Base-by-base conservation (phyloP, 2,888 invertebrate genomes). In the Agapostemon virescens region DNA sequence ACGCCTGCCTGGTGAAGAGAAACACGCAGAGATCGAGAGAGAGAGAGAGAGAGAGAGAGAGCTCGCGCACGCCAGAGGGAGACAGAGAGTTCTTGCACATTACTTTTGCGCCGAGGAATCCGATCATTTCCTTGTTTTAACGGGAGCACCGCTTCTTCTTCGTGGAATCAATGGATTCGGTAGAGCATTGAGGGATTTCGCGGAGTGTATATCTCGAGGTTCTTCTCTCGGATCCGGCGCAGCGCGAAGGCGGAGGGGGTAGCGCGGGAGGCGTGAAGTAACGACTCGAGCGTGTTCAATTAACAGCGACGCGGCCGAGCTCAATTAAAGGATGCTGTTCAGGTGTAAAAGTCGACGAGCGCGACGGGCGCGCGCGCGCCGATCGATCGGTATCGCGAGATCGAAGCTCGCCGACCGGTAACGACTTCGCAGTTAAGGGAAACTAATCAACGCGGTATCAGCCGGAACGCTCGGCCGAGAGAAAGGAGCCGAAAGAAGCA, bases 371-470 rank as follows among this genome's bases (percentile, higher is more conserved):
- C n/a, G n/a, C n/a, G n/a, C 11, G 78, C 74, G 52, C 64, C 55
- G 83, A 74, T 85, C 83, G 45, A 85, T 71, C 77, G 75, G 68
- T 74, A 67, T 69, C 63, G 72, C 82, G 70, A 78, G 79, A 70
- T 72, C 73, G 74, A 77, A 77, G 78, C 36, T 67, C 49, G 26
- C 9, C 30, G 49, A 23, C 55, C 26, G 55, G 30, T 61, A 69
- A 69, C 74, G 78, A 49, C 61, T 68, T 79, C 69, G 58, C 55
- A 26, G 77, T 84, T 84, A 84, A 86, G 74, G 58, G 71, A 84
- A 66, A 84, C 82, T 86, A 86, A 86, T 85, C 85, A 86, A 84
- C 77, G 45, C 79, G 74, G 74, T 85, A 86, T 77, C 79, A 63
- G 68, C 49, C 33, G 38, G 38, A 58, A 33, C n/a, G 20, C n/a